Base-by-base conservation (phyloP, 1,140 invertebrate genomes). In the Epicauta chinensis region DNA sequence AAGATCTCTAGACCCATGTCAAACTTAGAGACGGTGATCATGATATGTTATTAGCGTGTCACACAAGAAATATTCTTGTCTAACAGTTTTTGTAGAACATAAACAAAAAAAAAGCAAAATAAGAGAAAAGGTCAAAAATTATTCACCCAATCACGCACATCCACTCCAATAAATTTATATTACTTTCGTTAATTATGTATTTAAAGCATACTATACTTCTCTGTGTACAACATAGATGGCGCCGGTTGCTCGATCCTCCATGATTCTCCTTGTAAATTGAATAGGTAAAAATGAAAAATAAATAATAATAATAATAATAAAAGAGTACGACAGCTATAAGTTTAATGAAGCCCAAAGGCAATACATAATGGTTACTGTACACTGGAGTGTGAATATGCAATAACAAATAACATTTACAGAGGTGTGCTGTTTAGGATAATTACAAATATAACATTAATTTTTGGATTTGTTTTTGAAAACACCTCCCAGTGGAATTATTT, bases 271-370 rank as follows among this genome's bases (percentile, higher is more conserved):
- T n/a, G n/a, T n/a, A n/a, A n/a, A 23, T 23, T 3, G 23, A 23
- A 7, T 7, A 7, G 23, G 23, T 23, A 5, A 7, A n/a, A n/a
- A n/a, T n/a, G 23, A 23, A 7, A 23, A 23, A 23, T 23, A 23
- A 23, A 5, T 34, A 7, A 34, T 9, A 34, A 34, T 9, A 34
- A 11, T n/a, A 11, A 34, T 34, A 7, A n/a, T n/a, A n/a, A n/a
- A n/a, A n/a, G n/a, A n/a, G 52, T 61, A 66, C 61, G 62, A 66
- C 64, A 69, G 67, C 65, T 69, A 68, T 66, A 66, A 51, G 56
- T 67, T 67, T 69, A 61, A 67, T 65, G 52, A 60, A 66, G 63
- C 65, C 67, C 61, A 68, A 59, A 65, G 65, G 64, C 65, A 53
- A 66, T 64, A 62, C 62, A 65, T 67, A 65, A 55, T 58, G 57